phyloP scores from a whole-genome alignment of 2,113 vertebrate species.

The Oenanthe melanoleuca region DNA sequence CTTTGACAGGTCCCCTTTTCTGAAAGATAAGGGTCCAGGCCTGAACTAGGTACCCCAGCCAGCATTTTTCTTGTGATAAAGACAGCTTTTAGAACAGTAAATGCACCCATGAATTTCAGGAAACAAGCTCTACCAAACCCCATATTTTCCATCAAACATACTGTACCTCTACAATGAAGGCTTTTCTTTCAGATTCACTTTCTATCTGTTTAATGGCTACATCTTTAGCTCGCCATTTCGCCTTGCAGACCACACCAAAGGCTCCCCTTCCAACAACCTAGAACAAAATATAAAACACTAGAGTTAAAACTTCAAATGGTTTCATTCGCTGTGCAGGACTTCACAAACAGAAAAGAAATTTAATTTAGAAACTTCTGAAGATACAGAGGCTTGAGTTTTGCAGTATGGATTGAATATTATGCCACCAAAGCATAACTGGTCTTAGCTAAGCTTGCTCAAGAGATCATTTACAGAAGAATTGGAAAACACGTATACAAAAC shows the following conservation, averaged over 20 bases:
- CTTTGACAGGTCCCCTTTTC: not conserved
- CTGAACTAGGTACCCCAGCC: not conserved
- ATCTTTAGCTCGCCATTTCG: slow-evolving; percentile 98
- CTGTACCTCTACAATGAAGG: slow-evolving; percentile 95
- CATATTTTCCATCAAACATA: not conserved
- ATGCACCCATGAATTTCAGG: not conserved
- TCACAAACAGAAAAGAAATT: not conserved
- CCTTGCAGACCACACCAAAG: slow-evolving; percentile 98
- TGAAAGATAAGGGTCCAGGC: not conserved
- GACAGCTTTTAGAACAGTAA: not conserved
- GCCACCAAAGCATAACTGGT: not conserved
- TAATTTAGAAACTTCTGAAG: not conserved
- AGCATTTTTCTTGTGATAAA: not conserved
- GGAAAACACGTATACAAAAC: not conserved
- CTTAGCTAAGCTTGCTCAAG: not conserved
- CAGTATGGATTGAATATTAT: not conserved
- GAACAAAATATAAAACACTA: not conserved
- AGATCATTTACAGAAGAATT: not conserved
- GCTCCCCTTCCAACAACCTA: slow-evolving; percentile 99
- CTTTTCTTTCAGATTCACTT: slow-evolving; percentile 98
- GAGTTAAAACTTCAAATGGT: not conserved
- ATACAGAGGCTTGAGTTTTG: not conserved
- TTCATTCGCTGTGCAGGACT: not conserved
- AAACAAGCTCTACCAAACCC: not conserved
- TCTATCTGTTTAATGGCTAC: slow-evolving; percentile 99